These are phyloP conservation scores for Phocides pigmalion DNA, from an alignment of 1,140 invertebrate species.

Conservation along the genomic window DNA sequence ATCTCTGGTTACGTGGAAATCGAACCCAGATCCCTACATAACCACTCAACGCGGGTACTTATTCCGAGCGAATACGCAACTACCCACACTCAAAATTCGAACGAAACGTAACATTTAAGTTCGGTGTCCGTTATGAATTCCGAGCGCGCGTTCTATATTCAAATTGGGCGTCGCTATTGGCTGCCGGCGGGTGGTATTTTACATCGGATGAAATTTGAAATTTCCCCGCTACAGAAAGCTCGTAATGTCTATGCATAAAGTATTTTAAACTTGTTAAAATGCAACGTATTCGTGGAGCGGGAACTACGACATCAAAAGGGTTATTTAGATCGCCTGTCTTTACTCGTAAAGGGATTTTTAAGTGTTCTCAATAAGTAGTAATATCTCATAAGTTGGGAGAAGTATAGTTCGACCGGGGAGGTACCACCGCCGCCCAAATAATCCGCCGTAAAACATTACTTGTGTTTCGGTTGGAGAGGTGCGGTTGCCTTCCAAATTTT, in stretches of 20 bases:
- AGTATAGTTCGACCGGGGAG: too few species aligned
- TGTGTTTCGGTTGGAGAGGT: too few species aligned
- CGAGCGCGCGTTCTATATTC: constrained; percentile 77
- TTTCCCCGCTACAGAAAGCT: constrained; percentile 68
- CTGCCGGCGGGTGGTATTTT: constrained; percentile 70
- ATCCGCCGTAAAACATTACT: too few species aligned
- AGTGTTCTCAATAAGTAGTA: not conserved
- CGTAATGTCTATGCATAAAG: constrained; percentile 82
- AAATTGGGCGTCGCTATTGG: constrained; percentile 80
- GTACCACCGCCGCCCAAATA: too few species aligned
- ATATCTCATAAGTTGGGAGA: too few species aligned
- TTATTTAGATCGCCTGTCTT: constrained; percentile 63
- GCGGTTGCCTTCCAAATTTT: too few species aligned
- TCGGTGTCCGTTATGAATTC: constrained; percentile 75
- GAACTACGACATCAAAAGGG: constrained; percentile 59
- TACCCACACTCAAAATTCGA: constrained; percentile 46
- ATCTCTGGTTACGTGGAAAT: too few species aligned
- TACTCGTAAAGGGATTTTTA: constrained; percentile 34
- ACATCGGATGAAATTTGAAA: constrained; percentile 76
- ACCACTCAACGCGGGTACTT: too few species aligned
- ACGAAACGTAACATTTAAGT: constrained; percentile 61
- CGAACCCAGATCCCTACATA: too few species aligned
- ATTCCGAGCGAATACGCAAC: constrained; percentile 26
- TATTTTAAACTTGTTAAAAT: constrained; percentile 83
- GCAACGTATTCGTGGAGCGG: constrained; percentile 66